A percentile compares a stretch with the other conserved stretches of the same genome.
Evolutionary conservation across 2,797 vertebrate genomes (phyloP).

Genomic region (Crax fasciolata): DNA sequence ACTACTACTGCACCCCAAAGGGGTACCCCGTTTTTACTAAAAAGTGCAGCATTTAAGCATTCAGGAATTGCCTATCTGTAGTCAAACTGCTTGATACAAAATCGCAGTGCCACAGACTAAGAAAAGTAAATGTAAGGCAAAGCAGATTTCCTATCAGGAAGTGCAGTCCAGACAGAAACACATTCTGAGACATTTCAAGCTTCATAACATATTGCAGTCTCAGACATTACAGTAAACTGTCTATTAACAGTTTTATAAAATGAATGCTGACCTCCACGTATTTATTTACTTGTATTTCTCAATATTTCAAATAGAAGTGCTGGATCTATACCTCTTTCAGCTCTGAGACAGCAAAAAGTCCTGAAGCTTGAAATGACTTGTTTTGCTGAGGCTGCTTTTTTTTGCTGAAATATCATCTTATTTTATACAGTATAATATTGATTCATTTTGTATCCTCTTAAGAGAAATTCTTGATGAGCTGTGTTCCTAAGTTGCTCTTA

Average conservation of each 20-base stretch:
- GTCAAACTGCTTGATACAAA: slow-evolving; percentile 45
- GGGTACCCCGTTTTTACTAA: not conserved
- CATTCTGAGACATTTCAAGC: slow-evolving; percentile 70
- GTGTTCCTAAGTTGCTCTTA: not conserved
- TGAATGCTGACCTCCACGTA: slow-evolving; percentile 69
- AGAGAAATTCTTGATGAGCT: slow-evolving; percentile 25
- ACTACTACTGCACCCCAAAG: not conserved
- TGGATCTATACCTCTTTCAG: slow-evolving; percentile 28
- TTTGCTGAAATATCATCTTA: slow-evolving; percentile 47
- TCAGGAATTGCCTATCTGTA: not conserved
- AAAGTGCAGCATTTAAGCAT: not conserved
- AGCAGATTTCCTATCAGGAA: slow-evolving; percentile 63
- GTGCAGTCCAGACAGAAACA: slow-evolving; percentile 57
- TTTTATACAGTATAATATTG: slow-evolving; percentile 33
- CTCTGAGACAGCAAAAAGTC: slow-evolving; percentile 74
- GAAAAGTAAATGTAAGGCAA: slow-evolving; percentile 37
- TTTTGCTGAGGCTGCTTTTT: slow-evolving; percentile 53
- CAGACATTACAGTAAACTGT: slow-evolving; percentile 64
- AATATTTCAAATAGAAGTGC: slow-evolving; percentile 58
- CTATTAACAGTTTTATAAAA: slow-evolving; percentile 69
- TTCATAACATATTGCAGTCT: slow-evolving; percentile 76
- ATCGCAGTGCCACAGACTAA: not conserved
- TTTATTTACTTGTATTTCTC: slow-evolving; percentile 69
- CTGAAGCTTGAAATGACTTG: slow-evolving; percentile 63
- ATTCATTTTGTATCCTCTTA: slow-evolving; percentile 61